These are phyloP conservation scores for Lissonota sp. DNA, from an alignment of 2,888 invertebrate species.

Conservation along the genomic window DNA sequence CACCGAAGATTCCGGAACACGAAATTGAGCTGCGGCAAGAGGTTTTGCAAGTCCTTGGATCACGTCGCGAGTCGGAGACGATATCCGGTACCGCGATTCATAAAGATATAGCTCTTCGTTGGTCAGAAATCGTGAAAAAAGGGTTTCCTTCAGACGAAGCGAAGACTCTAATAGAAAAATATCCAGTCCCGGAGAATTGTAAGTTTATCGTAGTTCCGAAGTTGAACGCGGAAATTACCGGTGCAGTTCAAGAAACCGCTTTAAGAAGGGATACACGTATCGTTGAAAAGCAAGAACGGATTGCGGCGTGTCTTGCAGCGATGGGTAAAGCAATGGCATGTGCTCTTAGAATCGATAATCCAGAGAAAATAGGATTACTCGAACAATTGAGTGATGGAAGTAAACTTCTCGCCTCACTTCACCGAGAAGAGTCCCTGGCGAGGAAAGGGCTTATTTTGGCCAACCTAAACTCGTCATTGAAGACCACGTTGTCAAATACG, in stretches of 20 bases:
- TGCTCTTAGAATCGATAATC: background rate
- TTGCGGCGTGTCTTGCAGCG: conserved; percentile 15
- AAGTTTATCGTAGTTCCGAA: conserved; percentile 46
- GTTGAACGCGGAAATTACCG: conserved; percentile 52
- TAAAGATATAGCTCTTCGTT: conserved; percentile 29
- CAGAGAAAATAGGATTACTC: conserved; percentile 4
- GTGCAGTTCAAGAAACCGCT: conserved; percentile 45
- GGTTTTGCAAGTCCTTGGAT: background rate
- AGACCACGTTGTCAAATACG: conserved; percentile 4
- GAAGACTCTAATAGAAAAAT: background rate
- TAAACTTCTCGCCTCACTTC: conserved; percentile 14
- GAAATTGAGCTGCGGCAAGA: conserved; percentile 14
- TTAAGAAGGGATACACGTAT: conserved; percentile 34
- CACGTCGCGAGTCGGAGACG: conserved; percentile 1
- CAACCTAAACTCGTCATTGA: conserved; percentile 25
- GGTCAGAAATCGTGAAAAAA: conserved; percentile 46
- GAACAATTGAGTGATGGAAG: conserved; percentile 16
- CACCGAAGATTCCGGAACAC: conserved; percentile 3
- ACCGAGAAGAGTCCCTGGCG: conserved; percentile 16
- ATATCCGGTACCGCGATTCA: conserved; percentile 32
- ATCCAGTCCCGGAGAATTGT: conserved; percentile 53
- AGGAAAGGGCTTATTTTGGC: conserved; percentile 8
- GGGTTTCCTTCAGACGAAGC: conserved; percentile 25
- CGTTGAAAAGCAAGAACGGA: conserved; percentile 18
- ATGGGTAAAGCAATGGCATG: conserved; percentile 15